Percentiles rank a stretch among this genome's conserved stretches.
These are phyloP conservation scores for Aphidoletes aphidimyza DNA, from an alignment of 2,888 invertebrate species.

Conservation along the genomic window DNA sequence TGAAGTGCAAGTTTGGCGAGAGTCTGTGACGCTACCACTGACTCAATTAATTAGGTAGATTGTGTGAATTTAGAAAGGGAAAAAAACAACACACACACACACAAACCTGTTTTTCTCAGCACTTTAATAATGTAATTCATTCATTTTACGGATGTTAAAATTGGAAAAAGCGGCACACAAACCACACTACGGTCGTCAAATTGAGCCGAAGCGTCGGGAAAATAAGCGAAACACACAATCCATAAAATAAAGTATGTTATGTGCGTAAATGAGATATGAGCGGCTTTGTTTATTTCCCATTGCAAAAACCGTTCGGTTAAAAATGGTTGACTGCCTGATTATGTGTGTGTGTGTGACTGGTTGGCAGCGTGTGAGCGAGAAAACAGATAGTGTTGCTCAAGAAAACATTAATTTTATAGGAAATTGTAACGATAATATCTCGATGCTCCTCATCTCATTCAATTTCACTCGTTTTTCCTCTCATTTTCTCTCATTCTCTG, in stretches of 20 bases:
- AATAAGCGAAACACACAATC: not conserved
- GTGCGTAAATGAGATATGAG: conserved; percentile 26
- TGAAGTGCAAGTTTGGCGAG: no score
- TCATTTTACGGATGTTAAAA: not conserved
- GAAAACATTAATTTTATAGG: conserved; percentile 43
- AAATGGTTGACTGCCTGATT: no score
- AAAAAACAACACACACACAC: not conserved
- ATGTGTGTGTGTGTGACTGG: no score
- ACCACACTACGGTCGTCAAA: not conserved
- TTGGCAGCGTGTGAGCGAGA: not conserved
- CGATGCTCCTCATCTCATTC: not conserved
- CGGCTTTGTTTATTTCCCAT: conserved; percentile 9
- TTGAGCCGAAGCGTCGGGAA: no score
- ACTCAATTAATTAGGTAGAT: conserved; percentile 16
- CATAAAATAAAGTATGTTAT: not conserved
- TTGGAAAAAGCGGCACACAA: not conserved
- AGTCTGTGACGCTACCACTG: not conserved
- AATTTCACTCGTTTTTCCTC: not conserved
- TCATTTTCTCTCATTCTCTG: not conserved
- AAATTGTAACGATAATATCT: conserved; percentile 20
- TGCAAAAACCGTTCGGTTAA: no score
- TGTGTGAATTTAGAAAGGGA: not conserved
- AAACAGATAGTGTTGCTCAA: not conserved
- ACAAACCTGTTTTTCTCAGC: not conserved
- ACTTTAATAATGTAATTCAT: not conserved